phyloP scores from a whole-genome alignment of 2,113 vertebrate species.

The Campylomormyrus tamandua region DNA sequence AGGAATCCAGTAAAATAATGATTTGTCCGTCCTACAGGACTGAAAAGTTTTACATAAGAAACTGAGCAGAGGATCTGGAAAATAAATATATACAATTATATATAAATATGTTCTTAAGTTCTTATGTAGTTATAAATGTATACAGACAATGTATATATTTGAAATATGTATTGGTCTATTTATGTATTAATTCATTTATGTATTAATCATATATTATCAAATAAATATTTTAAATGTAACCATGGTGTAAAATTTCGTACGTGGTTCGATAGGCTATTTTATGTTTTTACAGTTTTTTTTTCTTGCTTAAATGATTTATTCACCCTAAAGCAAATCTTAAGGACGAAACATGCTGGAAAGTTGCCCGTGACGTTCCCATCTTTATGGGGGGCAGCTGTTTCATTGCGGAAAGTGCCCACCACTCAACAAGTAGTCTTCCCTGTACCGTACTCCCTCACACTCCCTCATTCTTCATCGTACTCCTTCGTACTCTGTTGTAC shows the following conservation, averaged over 20 bases:
- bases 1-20: neutral
- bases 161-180: neutral
- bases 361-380: slow-evolving; percentile 21
- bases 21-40: neutral
- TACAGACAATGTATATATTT: neutral
- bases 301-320: neutral
- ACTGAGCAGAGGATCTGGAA: neutral
- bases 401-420: neutral
- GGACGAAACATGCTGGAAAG: neutral
- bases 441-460: neutral
- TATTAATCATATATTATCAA: neutral
- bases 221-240: neutral
- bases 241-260: neutral
- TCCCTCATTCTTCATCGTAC: neutral
- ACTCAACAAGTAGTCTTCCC: neutral
- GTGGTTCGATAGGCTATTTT: neutral
- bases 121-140: neutral
- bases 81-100: neutral
- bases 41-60: neutral
- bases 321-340: neutral
- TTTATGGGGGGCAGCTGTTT: neutral
- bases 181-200: neutral
- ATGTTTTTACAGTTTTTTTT: neutral
- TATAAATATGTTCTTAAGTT: neutral
- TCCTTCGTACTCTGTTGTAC: too few species aligned